Conservation (phyloP, 2,888 invertebrate species). For the Periphyllus acericola region DNA sequence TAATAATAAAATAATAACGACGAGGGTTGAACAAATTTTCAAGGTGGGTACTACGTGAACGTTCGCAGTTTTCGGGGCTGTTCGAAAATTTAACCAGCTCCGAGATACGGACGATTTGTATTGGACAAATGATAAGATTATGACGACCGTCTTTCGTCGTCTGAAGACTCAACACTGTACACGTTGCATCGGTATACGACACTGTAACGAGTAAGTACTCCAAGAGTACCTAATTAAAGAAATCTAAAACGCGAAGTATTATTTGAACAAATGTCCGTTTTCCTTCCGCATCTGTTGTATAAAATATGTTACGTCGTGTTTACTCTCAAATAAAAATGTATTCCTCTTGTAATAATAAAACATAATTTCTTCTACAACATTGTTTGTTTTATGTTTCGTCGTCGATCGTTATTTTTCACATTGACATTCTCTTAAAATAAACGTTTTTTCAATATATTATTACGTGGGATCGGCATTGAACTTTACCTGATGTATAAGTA, state of each 20-base stretch:
- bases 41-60: background rate
- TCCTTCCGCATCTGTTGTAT: background rate
- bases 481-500: background rate
- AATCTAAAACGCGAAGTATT: background rate
- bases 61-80: background rate
- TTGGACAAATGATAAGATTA: background rate
- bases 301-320: background rate
- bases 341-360: background rate
- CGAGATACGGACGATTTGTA: background rate
- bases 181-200: no score
- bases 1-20: constrained; percentile 9
- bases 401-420: background rate
- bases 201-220: no score
- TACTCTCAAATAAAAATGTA: background rate
- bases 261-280: background rate
- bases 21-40: constrained; percentile 31
- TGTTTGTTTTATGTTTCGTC: background rate
- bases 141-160: background rate
- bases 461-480: background rate
- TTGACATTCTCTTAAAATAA: background rate
- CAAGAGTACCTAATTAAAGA: background rate
- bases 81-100: background rate
- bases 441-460: background rate
- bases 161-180: background rate
- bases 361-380: background rate